These are phyloP conservation scores for Rhyzopertha dominica DNA, from an alignment of 1,140 invertebrate genomes.

Conservation along the genomic window DNA sequence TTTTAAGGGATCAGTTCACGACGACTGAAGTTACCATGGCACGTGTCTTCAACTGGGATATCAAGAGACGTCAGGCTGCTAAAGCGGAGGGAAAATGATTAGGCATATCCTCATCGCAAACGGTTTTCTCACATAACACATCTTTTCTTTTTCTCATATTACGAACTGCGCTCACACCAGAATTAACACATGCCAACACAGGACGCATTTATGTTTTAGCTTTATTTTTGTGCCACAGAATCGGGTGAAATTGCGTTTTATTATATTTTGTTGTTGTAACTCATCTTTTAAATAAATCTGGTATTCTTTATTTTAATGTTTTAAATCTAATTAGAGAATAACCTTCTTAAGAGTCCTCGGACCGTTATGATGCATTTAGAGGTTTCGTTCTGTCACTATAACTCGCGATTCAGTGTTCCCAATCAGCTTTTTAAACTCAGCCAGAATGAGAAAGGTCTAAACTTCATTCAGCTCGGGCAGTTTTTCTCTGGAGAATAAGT, in stretches of 20 bases:
- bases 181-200: conserved; percentile 1
- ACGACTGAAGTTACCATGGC: conserved; percentile 99
- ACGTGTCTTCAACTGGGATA: conserved; percentile 93
- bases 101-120: neutral
- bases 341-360: no score
- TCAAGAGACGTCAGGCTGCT: conserved; percentile 74
- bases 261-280: no score
- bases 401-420: no score
- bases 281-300: no score
- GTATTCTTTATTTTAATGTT: no score
- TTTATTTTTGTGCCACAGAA: neutral
- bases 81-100: conserved; percentile 27
- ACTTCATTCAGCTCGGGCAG: no score
- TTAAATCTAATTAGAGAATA: no score
- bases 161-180: conserved; percentile 5
- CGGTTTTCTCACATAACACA: conserved; percentile 8
- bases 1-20: conserved; percentile 89
- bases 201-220: neutral
- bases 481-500: no score
- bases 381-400: no score
- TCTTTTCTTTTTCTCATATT: neutral
- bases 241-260: neutral
- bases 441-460: no score
- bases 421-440: no score
- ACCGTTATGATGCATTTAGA: no score